Evolutionary conservation across 2,797 vertebrate species (phyloP), one percentile per base, ranked within the genome.

Genomic region (Paratrypauchen microcephalus): DNA sequence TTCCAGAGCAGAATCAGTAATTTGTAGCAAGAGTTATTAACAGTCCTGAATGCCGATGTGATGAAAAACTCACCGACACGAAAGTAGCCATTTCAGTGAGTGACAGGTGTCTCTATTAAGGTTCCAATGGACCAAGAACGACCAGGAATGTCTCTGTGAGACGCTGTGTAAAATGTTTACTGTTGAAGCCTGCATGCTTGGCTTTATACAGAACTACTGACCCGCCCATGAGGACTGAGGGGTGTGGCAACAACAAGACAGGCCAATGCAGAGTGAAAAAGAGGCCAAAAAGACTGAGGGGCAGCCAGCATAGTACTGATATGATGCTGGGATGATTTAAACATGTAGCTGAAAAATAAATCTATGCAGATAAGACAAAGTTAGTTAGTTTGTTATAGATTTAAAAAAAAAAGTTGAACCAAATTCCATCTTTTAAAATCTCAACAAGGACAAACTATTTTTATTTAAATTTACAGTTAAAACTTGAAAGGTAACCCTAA

Each of bases 1-100:
- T 13, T 45, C 55, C n/a, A 7, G 26, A 39, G 70, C 73, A 68
- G 72, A 59, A 57, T 80, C 81, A 79, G 68, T 72, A 47, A 66
- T 0, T 66, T 65, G 64, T 78, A 75, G 50, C 56, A 30, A 1
- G 23, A 77, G 66, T 63, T 50, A 80, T 13, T 56, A 69, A 86
- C 77, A 80, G 72, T 48, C 69, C 55, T 50, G 71, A 85, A 71
- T 67, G 80, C 72, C 79, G 84, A 90, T 47, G 73, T 72, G 73
- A 61, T 45, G 66, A 61, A 86, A 80, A 88, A 95, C 94, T 94
- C 87, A 95, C 93, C 89, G 93, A 91, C 68, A 95, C 87, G 71
- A 95, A 94, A 2, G 93, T 86, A 76, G 94, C 88, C 94, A 95
- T 95, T 83, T 78, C 74, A 78, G 77, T 80, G 57, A 73, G 69